phyloP scores from a whole-genome alignment of 1,140 invertebrate genomes.

The Diuraphis noxia region DNA sequence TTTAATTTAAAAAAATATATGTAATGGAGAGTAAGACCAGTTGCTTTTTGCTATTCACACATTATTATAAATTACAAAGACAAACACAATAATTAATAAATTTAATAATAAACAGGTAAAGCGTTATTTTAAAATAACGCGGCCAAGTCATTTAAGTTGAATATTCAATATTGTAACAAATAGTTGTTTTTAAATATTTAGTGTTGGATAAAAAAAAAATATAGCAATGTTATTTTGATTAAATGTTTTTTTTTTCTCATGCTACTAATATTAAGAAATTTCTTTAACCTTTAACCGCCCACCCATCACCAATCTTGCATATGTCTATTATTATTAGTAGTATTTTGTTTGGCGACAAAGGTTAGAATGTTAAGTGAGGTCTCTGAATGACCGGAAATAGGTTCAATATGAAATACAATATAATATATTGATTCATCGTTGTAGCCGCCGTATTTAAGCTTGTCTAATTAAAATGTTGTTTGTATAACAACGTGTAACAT shows the following conservation, averaged over 20 bases:
- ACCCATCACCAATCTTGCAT: neutral
- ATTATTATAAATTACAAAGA: neutral
- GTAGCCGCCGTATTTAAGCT: neutral
- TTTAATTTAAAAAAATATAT: neutral
- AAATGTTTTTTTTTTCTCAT: neutral
- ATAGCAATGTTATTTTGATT: neutral
- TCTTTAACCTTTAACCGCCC: neutral
- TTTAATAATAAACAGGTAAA: too few relatives aligned
- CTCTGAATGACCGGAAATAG: neutral
- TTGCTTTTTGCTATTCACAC: neutral
- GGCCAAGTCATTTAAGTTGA: neutral
- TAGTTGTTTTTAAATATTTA: neutral
- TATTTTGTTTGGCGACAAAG: neutral
- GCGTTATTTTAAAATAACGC: neutral
- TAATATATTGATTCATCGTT: neutral
- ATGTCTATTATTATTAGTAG: neutral
- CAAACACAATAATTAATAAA: neutral
- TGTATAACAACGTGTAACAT: neutral
- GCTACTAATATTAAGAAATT: neutral
- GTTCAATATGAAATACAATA: neutral
- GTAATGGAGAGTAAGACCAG: neutral
- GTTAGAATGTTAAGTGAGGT: neutral
- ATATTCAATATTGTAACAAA: neutral
- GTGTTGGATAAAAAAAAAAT: neutral
- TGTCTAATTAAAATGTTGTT: slow-evolving; percentile 4